Evolutionary conservation across 1,140 invertebrate genomes (phyloP), one percentile per base, ranked within the genome.

Genomic region (Vollenhovia emeryi): DNA sequence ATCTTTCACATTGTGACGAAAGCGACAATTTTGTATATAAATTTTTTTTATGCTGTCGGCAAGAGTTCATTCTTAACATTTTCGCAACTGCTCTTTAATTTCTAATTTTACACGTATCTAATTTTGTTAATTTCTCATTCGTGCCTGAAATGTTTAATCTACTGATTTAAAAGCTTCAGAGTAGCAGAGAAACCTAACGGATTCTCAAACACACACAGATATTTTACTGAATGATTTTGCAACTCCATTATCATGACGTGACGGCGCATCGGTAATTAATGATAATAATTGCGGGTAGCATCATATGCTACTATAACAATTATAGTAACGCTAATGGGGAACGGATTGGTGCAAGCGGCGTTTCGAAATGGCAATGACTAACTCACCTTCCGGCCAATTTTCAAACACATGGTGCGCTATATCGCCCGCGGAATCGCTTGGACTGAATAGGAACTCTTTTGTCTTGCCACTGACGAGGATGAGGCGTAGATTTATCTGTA

Each of bases 381-480:
- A 89, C 93, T 96, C 95, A 98, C 98, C 98, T 97, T 98, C 97
- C 75, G 99, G 99, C 99, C 99, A 99, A 95, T 99, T 98, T 95
- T 99, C 99, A 96, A 99, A 99, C 90, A 99, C 99, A 96, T 98
- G 97, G 95, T 99, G 98, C 91, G 99, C 98, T 95, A 99, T 99
- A 95, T 99, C 99, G 90, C 98, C 98, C 90, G 99, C 99, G 78
- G 98, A 99, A 96, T 99, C 98, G 93, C 97, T 98, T 64, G 99
- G 98, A 93, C 97, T 98, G 96, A 99, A 99, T 94, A 99, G 96
- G 96, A 99, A 99, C 96, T 99, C 99, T 96, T 99, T 99, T 94
- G 99, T 99, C 95, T 99, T 99, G 85, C 99, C 99, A 94, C 98
- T 99, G 92, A 99, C 99, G 92, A 99, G 96, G 93, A 99, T 99